Percentiles rank a stretch among this genome's conserved stretches.
These are phyloP conservation scores for Aegotheles bennettii DNA, from an alignment of 2,113 vertebrate genomes.

Conservation along the genomic window DNA sequence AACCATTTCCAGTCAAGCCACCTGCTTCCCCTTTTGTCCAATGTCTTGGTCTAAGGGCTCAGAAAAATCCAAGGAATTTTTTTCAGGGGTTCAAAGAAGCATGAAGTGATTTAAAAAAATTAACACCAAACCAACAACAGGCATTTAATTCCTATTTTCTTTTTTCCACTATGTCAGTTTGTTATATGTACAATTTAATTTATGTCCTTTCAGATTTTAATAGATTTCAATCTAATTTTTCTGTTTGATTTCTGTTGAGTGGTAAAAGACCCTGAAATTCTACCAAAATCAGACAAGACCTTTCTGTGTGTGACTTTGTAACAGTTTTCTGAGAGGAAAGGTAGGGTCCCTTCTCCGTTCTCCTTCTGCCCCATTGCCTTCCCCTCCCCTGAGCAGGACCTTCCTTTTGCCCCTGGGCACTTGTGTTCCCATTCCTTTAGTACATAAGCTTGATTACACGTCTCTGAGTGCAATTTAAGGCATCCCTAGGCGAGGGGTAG, in stretches of 20 bases:
- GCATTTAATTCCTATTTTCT: neutral
- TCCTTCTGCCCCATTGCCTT: neutral
- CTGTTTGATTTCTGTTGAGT: neutral
- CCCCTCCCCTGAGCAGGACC: neutral
- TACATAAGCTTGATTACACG: neutral
- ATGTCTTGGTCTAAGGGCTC: neutral
- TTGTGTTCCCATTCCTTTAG: neutral
- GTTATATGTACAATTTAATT: neutral
- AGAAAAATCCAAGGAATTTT: neutral
- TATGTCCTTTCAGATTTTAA: neutral
- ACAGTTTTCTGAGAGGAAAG: neutral
- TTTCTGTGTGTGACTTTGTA: neutral
- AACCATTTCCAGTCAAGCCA: neutral
- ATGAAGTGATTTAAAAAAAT: neutral
- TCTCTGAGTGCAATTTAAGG: neutral
- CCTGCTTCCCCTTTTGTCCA: neutral
- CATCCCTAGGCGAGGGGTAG: neutral
- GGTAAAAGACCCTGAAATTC: neutral
- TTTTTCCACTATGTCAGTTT: neutral
- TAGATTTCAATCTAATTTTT: neutral
- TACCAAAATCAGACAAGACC: neutral
- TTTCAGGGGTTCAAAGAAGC: neutral
- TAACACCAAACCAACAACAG: too few relatives aligned
- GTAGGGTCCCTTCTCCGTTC: neutral
- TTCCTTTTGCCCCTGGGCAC: neutral